A percentile compares a stretch with the other conserved stretches of the same genome.
These are phyloP conservation scores for Stenopsyche tienmushanensis DNA, from an alignment of 1,140 invertebrate species.

Conservation along the genomic window DNA sequence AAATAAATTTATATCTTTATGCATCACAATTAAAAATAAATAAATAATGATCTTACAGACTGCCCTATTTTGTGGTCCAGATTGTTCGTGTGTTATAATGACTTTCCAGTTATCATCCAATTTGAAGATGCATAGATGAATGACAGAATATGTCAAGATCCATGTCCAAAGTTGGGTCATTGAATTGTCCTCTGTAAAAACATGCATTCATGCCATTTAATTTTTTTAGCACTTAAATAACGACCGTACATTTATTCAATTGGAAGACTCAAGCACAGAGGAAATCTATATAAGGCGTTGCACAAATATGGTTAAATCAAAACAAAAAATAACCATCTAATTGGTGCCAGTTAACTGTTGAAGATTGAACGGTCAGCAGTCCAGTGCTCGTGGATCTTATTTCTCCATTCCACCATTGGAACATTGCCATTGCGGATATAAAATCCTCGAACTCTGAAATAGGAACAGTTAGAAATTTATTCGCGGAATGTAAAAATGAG, in stretches of 20 bases:
- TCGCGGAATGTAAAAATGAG: no score
- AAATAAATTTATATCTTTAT: no score
- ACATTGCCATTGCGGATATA: slow-evolving; percentile 23
- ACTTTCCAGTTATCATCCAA: slow-evolving; percentile 33
- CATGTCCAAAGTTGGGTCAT: slow-evolving; percentile 32
- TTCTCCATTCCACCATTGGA: slow-evolving; percentile 35
- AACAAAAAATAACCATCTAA: slow-evolving; percentile 26
- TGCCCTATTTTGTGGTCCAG: neutral
- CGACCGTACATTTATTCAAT: no score
- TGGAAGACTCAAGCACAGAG: no score
- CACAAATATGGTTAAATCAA: no score
- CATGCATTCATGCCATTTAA: neutral
- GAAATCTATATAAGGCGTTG: no score
- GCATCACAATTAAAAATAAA: no score
- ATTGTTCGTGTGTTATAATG: slow-evolving; percentile 28
- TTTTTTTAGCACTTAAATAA: neutral
- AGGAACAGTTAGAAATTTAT: no score
- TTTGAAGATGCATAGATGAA: slow-evolving; percentile 23
- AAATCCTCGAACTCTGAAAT: slow-evolving; percentile 32
- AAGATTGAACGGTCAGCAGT: slow-evolving; percentile 25
- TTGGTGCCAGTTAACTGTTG: slow-evolving; percentile 28
- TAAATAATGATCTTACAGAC: slow-evolving; percentile 26
- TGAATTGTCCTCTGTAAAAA: slow-evolving; percentile 35
- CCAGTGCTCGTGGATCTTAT: slow-evolving; percentile 20
- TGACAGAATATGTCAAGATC: slow-evolving; percentile 17